A percentile compares a stretch with the other conserved stretches of the same genome.
Evolutionary conservation across 2,888 invertebrate genomes (phyloP).

Genomic region (Aphidoletes aphidimyza): DNA sequence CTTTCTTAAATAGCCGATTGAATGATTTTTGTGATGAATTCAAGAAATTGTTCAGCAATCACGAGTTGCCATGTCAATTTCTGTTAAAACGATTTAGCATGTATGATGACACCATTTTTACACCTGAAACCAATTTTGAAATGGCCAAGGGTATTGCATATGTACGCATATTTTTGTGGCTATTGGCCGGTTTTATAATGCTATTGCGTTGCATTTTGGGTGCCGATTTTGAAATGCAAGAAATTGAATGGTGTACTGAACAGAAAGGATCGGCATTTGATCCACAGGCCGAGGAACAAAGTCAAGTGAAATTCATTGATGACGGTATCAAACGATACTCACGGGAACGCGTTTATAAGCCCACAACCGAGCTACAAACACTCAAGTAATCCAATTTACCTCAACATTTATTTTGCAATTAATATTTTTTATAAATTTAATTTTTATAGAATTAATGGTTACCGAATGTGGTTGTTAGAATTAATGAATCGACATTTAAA

Average conservation of each 20-base stretch:
- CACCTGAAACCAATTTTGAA: neutral
- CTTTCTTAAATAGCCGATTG: constrained; percentile 8
- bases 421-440: neutral
- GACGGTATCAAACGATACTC: constrained; percentile 2
- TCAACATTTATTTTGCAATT: neutral
- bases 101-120: neutral
- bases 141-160: neutral
- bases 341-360: constrained; percentile 20
- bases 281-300: neutral
- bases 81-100: neutral
- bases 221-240: constrained; percentile 42
- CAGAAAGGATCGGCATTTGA: neutral
- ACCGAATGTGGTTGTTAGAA: no score
- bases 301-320: constrained; percentile 34
- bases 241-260: neutral
- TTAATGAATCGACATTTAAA: no score
- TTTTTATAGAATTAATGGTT: neutral
- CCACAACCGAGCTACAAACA: constrained; percentile 23
- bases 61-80: neutral
- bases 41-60: neutral
- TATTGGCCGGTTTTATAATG: constrained; percentile 32
- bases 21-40: constrained; percentile 22
- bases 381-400: neutral
- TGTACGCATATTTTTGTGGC: neutral
- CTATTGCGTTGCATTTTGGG: constrained; percentile 51